Evolutionary conservation across 2,797 vertebrate genomes (phyloP).

Genomic region (Brachyrhaphis roseni): DNA sequence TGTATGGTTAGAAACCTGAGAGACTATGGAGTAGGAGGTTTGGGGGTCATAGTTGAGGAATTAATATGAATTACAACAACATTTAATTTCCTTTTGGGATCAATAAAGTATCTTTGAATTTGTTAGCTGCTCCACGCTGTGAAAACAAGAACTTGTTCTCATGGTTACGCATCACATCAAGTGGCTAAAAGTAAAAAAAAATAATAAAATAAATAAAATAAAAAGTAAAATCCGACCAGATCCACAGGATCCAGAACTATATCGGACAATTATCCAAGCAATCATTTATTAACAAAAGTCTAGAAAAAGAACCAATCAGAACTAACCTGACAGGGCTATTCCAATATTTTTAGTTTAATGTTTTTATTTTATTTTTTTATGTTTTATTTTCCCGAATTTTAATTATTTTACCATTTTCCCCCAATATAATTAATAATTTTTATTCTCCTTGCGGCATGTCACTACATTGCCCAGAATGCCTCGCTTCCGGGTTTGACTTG

Average conservation of each 20-base stretch:
- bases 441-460: background rate
- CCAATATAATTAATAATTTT: background rate
- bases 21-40: no score
- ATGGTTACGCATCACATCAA: background rate
- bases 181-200: background rate
- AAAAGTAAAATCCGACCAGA: background rate
- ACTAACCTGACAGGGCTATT: background rate
- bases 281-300: background rate
- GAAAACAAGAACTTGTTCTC: background rate
- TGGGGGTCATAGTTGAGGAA: background rate
- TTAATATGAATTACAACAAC: background rate
- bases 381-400: background rate
- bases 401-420: background rate
- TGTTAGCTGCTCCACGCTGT: background rate
- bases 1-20: no score
- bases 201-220: no score
- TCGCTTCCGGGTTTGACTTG: background rate
- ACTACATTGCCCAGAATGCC: conserved; percentile 60
- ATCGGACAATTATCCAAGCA: background rate
- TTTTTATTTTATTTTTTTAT: background rate
- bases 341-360: background rate
- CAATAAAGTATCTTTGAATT: no score
- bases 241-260: background rate
- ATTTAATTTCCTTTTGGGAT: no score
- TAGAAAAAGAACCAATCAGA: background rate